Evolutionary conservation across 1,140 invertebrate species (phyloP).

Genomic region (Drosophila willistoni): DNA sequence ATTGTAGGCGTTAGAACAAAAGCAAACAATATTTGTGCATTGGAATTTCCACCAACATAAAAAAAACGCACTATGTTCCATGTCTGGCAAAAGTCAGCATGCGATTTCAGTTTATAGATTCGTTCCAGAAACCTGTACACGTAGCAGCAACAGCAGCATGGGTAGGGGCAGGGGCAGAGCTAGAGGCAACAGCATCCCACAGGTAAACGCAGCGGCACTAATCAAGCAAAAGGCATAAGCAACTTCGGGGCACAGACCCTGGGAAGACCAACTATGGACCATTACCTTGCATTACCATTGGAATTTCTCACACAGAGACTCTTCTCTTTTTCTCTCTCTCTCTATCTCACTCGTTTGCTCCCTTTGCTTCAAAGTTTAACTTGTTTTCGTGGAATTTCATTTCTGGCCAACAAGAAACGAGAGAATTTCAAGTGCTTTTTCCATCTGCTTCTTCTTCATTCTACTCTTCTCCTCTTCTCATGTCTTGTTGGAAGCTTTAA

Average conservation of each 20-base stretch:
- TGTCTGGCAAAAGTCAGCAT: slow-evolving; percentile 42
- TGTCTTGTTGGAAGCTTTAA: slow-evolving; percentile 46
- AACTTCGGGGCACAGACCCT: slow-evolving; percentile 22
- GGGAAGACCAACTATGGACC: slow-evolving; percentile 38
- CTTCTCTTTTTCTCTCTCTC: slow-evolving; percentile 11
- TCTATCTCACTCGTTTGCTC: background rate
- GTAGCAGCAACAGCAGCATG: background rate
- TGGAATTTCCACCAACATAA: slow-evolving; percentile 62
- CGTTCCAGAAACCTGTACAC: slow-evolving; percentile 76
- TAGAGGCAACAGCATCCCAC: slow-evolving; percentile 45
- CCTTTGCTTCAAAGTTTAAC: slow-evolving; percentile 51
- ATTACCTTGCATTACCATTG: slow-evolving; percentile 74
- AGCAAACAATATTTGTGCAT: slow-evolving; percentile 61
- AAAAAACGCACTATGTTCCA: slow-evolving; percentile 33
- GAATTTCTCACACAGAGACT: slow-evolving; percentile 59
- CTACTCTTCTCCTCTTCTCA: slow-evolving; percentile 14
- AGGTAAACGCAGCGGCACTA: slow-evolving; percentile 76
- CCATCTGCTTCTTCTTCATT: background rate
- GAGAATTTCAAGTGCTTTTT: slow-evolving; percentile 71
- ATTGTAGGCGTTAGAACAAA: slow-evolving; percentile 69
- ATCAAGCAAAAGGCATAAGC: slow-evolving; percentile 54
- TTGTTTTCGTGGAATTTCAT: slow-evolving; percentile 75
- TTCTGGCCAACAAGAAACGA: slow-evolving; percentile 12
- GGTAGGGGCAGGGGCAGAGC: no score
- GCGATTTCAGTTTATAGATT: slow-evolving; percentile 77